Conservation (phyloP, 2,888 invertebrate species). For the Drosophila histrio region DNA sequence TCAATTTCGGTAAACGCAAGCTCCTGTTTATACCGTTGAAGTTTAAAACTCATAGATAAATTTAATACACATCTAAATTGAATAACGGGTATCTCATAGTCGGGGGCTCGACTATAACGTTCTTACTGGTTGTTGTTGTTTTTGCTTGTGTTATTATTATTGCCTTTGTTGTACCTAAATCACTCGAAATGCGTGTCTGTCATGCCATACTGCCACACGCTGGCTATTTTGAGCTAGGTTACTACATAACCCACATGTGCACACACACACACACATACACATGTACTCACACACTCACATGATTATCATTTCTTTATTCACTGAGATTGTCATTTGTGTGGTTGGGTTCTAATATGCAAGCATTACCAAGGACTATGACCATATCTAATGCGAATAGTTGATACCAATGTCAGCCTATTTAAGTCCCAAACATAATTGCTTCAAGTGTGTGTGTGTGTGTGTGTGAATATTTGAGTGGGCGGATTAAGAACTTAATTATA, state of each 20-base stretch:
- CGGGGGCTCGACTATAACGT: too few relatives aligned
- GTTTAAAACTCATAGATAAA: too few relatives aligned
- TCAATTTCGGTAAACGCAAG: too few relatives aligned
- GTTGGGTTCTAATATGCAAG: conserved; percentile 25
- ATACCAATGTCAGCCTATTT: conserved; percentile 46
- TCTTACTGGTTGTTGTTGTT: conserved; percentile 29
- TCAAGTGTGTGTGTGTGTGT: background rate
- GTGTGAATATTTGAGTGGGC: conserved; percentile 13
- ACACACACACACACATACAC: background rate
- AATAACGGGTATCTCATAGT: too few relatives aligned
- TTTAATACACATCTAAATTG: too few relatives aligned
- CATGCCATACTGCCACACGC: conserved; percentile 52
- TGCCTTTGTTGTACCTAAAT: conserved; percentile 64
- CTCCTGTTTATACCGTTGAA: too few relatives aligned
- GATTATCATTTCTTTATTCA: conserved; percentile 42
- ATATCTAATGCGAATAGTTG: conserved; percentile 42
- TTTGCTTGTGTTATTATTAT: conserved; percentile 33
- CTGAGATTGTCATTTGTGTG: conserved; percentile 49
- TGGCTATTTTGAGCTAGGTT: conserved; percentile 65
- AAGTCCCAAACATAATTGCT: conserved; percentile 52
- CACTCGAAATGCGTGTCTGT: conserved; percentile 69
- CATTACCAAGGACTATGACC: conserved; percentile 15
- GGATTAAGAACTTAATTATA: conserved; percentile 39
- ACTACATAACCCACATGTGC: background rate
- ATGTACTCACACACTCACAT: conserved; percentile 2